Evolutionary conservation across 1,140 invertebrate species (phyloP).

Genomic region (Galendromus occidentalis): DNA sequence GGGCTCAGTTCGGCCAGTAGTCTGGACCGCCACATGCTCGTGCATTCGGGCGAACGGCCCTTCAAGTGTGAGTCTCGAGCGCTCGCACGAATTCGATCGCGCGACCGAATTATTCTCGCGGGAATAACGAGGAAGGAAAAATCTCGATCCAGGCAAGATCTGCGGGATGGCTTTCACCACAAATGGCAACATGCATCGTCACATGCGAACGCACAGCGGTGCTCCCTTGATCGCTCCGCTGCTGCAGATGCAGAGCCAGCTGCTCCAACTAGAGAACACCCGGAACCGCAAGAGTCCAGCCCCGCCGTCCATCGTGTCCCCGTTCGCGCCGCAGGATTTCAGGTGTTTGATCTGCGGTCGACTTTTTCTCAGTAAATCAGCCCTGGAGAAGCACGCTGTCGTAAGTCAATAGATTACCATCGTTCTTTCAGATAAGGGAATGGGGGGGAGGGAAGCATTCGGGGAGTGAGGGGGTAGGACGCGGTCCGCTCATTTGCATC

Average conservation of each 20-base stretch:
- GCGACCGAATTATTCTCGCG: too few species aligned
- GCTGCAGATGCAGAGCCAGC: neutral
- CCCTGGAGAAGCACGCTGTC: neutral
- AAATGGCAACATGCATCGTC: slow-evolving; percentile 68
- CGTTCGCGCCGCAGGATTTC: neutral
- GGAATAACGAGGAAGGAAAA: too few species aligned
- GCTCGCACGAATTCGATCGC: too few species aligned
- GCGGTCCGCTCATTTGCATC: too few species aligned
- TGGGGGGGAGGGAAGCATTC: too few species aligned
- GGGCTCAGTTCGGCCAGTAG: slow-evolving; percentile 51
- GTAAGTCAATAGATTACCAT: neutral
- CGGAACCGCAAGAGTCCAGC: too few species aligned
- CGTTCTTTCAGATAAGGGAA: too few species aligned
- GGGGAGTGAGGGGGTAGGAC: too few species aligned
- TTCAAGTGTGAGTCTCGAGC: slow-evolving; percentile 40
- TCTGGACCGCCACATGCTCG: slow-evolving; percentile 48
- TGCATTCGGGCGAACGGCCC: slow-evolving; percentile 50
- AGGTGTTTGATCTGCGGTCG: slow-evolving; percentile 5
- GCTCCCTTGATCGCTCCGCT: slow-evolving; percentile 10
- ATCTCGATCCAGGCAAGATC: slow-evolving; percentile 28
- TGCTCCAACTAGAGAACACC: neutral
- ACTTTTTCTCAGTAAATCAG: neutral
- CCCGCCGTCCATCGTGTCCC: neutral
- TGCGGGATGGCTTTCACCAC: slow-evolving; percentile 64
- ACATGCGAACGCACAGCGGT: slow-evolving; percentile 46